Evolutionary conservation across 2,113 vertebrate species (phyloP).

Genomic region (Rhizomys pruinosus): DNA sequence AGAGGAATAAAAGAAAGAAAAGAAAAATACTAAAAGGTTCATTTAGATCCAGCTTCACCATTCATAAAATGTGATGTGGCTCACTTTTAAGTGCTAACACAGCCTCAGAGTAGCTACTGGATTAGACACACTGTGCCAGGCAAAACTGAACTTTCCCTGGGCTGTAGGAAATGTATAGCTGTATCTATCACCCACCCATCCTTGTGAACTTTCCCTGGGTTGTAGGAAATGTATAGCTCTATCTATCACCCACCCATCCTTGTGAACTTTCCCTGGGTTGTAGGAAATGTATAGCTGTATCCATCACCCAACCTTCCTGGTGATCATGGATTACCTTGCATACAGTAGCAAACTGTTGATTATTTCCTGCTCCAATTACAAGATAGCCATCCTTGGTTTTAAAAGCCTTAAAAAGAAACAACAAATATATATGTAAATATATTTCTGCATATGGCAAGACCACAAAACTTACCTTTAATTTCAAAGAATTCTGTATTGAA

Average conservation of each 20-base stretch:
- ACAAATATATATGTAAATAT: constrained; percentile 40
- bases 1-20: background rate
- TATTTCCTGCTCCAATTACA: constrained; percentile 93
- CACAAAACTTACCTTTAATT: constrained; percentile 24
- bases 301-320: background rate
- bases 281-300: background rate
- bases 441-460: background rate
- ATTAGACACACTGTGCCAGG: background rate
- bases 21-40: too few relatives aligned
- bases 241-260: too few relatives aligned
- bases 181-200: too few relatives aligned
- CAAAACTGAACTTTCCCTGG: background rate
- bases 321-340: constrained; percentile 90
- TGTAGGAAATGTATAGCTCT: too few relatives aligned
- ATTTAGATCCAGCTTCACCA: background rate
- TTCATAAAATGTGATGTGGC: background rate
- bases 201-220: too few relatives aligned
- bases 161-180: too few relatives aligned
- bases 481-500: background rate
- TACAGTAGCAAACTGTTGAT: constrained; percentile 92
- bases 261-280: too few relatives aligned
- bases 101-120: background rate
- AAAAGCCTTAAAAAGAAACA: constrained; percentile 90
- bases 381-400: constrained; percentile 93
- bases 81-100: background rate